A percentile compares a stretch with the other conserved stretches of the same genome.
These are phyloP conservation scores for Stegophylla sp. DNA, from an alignment of 2,888 invertebrate genomes.

Conservation along the genomic window DNA sequence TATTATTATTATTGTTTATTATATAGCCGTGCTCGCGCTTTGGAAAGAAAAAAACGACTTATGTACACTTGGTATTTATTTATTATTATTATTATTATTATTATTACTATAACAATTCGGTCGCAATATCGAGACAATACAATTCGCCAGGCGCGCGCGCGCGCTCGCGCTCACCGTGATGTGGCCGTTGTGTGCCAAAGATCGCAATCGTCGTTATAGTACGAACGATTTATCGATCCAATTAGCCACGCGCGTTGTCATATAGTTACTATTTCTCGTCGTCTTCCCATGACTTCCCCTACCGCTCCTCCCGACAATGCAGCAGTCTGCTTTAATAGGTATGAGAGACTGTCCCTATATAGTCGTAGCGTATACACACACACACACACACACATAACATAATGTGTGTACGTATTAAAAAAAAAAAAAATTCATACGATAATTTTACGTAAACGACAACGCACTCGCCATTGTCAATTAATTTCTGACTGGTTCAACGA, in stretches of 20 bases:
- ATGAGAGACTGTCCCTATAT: background rate
- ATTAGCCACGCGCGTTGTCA: conserved; percentile 49
- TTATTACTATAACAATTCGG: no score
- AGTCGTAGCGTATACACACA: background rate
- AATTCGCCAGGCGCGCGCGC: background rate
- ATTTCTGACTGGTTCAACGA: conserved; percentile 28
- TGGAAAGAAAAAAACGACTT: no score
- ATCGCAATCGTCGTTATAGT: conserved; percentile 43
- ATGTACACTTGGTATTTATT: no score
- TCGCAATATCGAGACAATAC: conserved; percentile 33
- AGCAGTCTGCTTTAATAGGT: conserved; percentile 31
- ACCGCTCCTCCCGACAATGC: background rate
- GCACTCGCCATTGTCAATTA: background rate
- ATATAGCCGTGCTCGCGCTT: no score
- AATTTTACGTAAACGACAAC: background rate
- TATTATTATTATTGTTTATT: no score
- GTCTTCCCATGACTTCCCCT: conserved; percentile 30
- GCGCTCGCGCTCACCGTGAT: background rate
- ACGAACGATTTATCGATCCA: conserved; percentile 54
- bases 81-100: no score
- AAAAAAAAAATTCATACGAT: background rate
- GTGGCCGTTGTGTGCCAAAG: conserved; percentile 40
- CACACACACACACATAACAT: no score
- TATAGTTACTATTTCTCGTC: conserved; percentile 34
- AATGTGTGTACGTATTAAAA: background rate